Conservation (phyloP, 1,140 invertebrate genomes). For the Chrysoperla carnea region DNA sequence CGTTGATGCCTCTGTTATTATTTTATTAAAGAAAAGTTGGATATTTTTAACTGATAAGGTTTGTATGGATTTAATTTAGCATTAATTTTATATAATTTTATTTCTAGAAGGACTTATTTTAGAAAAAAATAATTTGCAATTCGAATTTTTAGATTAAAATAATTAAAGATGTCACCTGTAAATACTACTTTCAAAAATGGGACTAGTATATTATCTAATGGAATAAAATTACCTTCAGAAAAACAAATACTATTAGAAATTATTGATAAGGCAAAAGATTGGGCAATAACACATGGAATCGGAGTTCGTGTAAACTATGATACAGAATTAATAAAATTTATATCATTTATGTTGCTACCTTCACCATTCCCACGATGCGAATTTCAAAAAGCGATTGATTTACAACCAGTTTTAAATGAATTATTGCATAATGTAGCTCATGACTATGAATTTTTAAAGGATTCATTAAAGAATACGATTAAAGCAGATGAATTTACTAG, state of each 20-base stretch:
- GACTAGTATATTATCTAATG: too few relatives aligned
- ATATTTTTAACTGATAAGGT: too few relatives aligned
- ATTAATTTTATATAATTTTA: too few relatives aligned
- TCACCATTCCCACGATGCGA: slow-evolving; percentile 60
- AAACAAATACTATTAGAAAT: slow-evolving; percentile 38
- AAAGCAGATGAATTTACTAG: slow-evolving; percentile 75
- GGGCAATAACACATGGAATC: slow-evolving; percentile 66
- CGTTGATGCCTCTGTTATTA: too few relatives aligned
- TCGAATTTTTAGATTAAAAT: too few relatives aligned
- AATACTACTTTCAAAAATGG: too few relatives aligned
- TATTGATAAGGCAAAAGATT: slow-evolving; percentile 60
- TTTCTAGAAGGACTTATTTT: too few relatives aligned
- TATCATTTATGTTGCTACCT: slow-evolving; percentile 70
- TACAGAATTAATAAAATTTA: too few relatives aligned
- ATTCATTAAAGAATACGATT: slow-evolving; percentile 62
- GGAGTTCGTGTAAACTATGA: slow-evolving; percentile 57
- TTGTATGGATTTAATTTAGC: too few relatives aligned
- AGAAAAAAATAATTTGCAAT: too few relatives aligned
- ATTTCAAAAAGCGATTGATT: slow-evolving; percentile 54
- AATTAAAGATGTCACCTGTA: too few relatives aligned
- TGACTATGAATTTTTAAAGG: slow-evolving; percentile 61
- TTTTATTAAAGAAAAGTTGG: too few relatives aligned
- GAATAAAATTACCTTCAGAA: slow-evolving; percentile 45
- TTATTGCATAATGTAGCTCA: slow-evolving; percentile 79
- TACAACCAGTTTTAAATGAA: slow-evolving; percentile 65